Base-by-base conservation (phyloP, 2,113 vertebrate genomes). In the Eptatretus burgeri region DNA sequence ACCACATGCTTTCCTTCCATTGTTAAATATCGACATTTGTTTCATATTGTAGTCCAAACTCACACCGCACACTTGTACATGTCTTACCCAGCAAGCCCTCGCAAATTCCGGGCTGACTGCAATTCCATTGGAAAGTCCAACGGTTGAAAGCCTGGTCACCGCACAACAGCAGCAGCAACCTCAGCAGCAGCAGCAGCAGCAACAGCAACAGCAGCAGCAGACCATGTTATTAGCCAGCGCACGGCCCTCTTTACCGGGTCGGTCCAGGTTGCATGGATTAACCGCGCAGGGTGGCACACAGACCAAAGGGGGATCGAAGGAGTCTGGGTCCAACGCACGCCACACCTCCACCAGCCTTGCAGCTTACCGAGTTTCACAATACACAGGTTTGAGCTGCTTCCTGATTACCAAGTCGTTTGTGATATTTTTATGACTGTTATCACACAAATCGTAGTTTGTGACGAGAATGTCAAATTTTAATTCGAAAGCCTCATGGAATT, bases 61-160 rank as follows among this genome's bases (percentile, higher is more conserved):
- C 27, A 41, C 27, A 41, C 27, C 7, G 27, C 27, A 41, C 27
- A 41, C 27, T 41, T 41, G 27, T 41, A 41, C 27, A 41, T 41
- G 27, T 41, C 27, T 41, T 41, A 41, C 67, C 14, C 73, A 98
- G 91, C 91, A 98, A 98, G 91, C 91, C 66, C 75, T 96, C 75
- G 89, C 95, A 76, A 98, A 98, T 79, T 95, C 89, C 18, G 91
- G 91, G 9, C 76, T 98, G 68, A 93, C 83, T 64, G 79, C 81
- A 63, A 79, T 85, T 71, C 82, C 82, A 2, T 80, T 80, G 71
- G 79, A 77, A 75, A 77, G 9, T 20, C 56, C n/a, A 60, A 20
- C 20, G 10, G 56, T 20, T 10, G 20, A 20, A 17, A 11, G n/a
- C 56, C n/a, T 60, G 56, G 56, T 20, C n/a, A 60, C n/a, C 12